Base-by-base conservation (phyloP, 2,113 vertebrate species). In the Ictidomys tridecemlineatus region DNA sequence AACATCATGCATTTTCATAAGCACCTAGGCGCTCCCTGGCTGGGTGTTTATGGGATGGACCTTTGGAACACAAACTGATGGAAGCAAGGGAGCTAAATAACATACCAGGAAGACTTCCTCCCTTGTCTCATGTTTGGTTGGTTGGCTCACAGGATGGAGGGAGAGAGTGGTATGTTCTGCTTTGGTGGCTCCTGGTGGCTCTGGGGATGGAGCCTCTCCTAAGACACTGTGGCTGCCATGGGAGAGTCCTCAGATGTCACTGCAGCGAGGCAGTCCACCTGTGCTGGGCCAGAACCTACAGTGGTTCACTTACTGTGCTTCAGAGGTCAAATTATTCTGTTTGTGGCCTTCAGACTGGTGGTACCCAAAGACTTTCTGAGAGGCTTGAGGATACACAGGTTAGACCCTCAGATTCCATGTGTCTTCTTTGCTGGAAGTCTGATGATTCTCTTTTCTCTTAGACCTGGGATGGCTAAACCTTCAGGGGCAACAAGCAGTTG, bases 1-100 rank as follows among this genome's bases (percentile, higher is more conserved):
- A 97, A 94, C 93, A 95, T 95, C 93, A 92, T 97, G 96, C 84
- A 96, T 97, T 97, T 98, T 97, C 96, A 82, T 96, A 97, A 97
- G 97, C 58, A 97, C 83, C 89, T 92, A 97, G 90, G 91, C 76
- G 0, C 61, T 96, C 5, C 3, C 79, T 95, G 65, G 76, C 80
- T 94, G 84, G 85, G 85, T 97, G 94, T 96, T 96, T 91, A 85
- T 65, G 67, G 73, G 84, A 84, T 42, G 2, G 80, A 93, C 69
- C 82, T 97, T 97, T 73, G n/a, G 51, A 92, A 90, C 72, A 93
- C 69, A 88, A 87, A 73, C 70, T 74, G 78, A 86, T 79, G 83
- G 78, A 87, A 95, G 76, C 37, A 32, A 65, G 78, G 53, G 26
- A 69, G 78, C 48, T 91, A 51, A 51, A 51, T 96, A 30, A 95